Percentiles rank a stretch among this genome's conserved stretches.
Evolutionary conservation across 2,797 vertebrate species (phyloP).

Genomic region (Mycteria americana): DNA sequence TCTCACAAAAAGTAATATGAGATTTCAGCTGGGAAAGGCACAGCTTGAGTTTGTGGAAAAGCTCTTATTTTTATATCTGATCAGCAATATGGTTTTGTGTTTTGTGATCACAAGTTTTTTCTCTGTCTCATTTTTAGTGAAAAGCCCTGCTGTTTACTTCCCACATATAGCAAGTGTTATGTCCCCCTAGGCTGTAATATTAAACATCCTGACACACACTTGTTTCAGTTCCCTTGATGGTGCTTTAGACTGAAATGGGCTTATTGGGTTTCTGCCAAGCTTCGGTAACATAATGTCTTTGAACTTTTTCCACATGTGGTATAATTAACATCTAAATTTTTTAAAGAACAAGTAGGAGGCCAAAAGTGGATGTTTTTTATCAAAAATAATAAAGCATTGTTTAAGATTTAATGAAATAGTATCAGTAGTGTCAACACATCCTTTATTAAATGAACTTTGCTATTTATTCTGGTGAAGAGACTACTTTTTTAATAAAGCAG

Average conservation of each 20-base stretch:
- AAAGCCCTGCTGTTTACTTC: slow-evolving; percentile 62
- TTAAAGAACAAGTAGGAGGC: slow-evolving; percentile 18
- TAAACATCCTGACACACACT: slow-evolving; percentile 54
- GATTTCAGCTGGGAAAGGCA: slow-evolving; percentile 50
- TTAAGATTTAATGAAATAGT: slow-evolving; percentile 51
- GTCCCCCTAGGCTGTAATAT: slow-evolving; percentile 57
- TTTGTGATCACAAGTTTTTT: slow-evolving; percentile 64
- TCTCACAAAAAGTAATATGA: slow-evolving; percentile 56
- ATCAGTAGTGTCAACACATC: background rate
- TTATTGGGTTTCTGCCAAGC: slow-evolving; percentile 33
- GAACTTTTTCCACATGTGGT: slow-evolving; percentile 35
- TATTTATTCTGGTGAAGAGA: slow-evolving; percentile 4
- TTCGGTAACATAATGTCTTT: slow-evolving; percentile 30
- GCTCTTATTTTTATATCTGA: slow-evolving; percentile 47
- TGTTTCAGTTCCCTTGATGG: slow-evolving; percentile 54
- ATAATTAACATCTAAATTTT: slow-evolving; percentile 66
- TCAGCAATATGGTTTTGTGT: slow-evolving; percentile 62
- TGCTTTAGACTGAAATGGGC: slow-evolving; percentile 55
- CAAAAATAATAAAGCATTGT: background rate
- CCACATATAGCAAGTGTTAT: slow-evolving; percentile 51
- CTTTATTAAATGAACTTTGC: background rate
- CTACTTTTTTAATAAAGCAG: background rate
- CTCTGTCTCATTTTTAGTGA: slow-evolving; percentile 51
- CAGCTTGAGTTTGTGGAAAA: slow-evolving; percentile 62
- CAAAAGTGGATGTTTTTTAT: background rate